These are phyloP conservation scores for Mesorhabditis belari DNA, from an alignment of 2,888 invertebrate genomes.

Conservation along the genomic window DNA sequence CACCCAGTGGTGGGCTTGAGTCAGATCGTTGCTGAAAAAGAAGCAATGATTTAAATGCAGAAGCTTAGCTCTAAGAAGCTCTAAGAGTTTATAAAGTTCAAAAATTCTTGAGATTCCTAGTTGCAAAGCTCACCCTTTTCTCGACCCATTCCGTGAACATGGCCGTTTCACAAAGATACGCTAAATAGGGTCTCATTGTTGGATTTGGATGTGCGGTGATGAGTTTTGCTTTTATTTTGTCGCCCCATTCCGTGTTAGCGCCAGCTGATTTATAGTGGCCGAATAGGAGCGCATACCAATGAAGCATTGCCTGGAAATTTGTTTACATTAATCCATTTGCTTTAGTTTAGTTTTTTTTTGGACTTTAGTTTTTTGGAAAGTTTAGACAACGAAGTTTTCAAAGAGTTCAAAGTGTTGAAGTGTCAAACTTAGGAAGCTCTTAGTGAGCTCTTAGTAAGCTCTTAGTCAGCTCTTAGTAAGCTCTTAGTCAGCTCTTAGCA, in stretches of 20 bases:
- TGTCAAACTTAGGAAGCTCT: too few relatives aligned
- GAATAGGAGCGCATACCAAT: slow-evolving; percentile 36
- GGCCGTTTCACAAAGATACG: background rate
- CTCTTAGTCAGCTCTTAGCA: too few relatives aligned
- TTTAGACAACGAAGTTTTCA: too few relatives aligned
- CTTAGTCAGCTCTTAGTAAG: too few relatives aligned
- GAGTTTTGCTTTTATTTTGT: background rate
- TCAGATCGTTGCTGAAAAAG: background rate
- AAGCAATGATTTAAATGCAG: too few relatives aligned
- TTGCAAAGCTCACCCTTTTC: background rate
- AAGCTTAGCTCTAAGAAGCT: too few relatives aligned
- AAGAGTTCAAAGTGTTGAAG: too few relatives aligned
- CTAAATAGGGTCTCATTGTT: background rate
- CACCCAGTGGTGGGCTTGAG: background rate
- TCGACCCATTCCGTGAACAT: background rate
- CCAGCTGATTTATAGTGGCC: slow-evolving; percentile 25
- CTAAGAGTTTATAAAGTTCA: too few relatives aligned
- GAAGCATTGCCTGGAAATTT: slow-evolving; percentile 19
- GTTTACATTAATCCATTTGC: background rate
- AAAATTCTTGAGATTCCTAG: too few relatives aligned
- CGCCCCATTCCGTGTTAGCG: slow-evolving; percentile 6
- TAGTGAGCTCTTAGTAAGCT: too few relatives aligned
- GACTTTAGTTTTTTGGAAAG: too few relatives aligned
- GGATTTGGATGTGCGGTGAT: background rate
- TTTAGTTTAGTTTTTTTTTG: background rate